These are phyloP conservation scores for Psittacula derbiana DNA, from an alignment of 2,797 vertebrate genomes.

Conservation along the genomic window DNA sequence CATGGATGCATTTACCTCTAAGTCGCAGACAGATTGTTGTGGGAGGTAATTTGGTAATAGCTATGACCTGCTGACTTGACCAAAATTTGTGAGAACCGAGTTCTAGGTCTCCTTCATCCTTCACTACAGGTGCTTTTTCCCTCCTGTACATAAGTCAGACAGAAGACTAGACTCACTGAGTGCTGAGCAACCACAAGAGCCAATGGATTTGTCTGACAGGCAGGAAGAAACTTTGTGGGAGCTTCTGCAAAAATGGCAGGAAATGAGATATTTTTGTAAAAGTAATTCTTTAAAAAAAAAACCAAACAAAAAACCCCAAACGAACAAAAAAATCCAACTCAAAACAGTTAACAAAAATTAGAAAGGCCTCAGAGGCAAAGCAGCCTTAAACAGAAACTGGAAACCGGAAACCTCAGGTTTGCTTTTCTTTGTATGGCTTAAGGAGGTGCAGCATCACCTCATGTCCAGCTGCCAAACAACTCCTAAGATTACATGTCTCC, in stretches of 20 bases:
- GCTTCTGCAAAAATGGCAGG: background rate
- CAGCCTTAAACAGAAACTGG: background rate
- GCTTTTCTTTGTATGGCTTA: background rate
- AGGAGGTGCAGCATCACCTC: no score
- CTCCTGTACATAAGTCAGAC: background rate
- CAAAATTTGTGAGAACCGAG: background rate
- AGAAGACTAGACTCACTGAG: background rate
- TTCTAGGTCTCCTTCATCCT: background rate
- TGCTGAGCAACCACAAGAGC: background rate
- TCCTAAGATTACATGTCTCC: no score
- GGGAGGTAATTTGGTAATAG: background rate
- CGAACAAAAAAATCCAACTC: background rate
- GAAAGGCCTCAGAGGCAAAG: background rate
- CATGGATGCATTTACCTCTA: background rate
- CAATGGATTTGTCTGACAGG: background rate
- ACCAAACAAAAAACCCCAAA: no score
- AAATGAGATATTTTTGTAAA: background rate
- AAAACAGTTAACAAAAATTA: background rate
- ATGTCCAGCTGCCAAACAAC: accelerated
- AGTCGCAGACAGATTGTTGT: background rate
- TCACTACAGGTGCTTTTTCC: background rate
- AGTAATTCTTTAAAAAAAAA: background rate
- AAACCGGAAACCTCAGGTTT: background rate
- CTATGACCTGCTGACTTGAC: background rate
- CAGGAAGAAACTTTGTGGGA: background rate